Evolutionary conservation across 2,113 vertebrate species (phyloP).

Genomic region (Chroicocephalus ridibundus): DNA sequence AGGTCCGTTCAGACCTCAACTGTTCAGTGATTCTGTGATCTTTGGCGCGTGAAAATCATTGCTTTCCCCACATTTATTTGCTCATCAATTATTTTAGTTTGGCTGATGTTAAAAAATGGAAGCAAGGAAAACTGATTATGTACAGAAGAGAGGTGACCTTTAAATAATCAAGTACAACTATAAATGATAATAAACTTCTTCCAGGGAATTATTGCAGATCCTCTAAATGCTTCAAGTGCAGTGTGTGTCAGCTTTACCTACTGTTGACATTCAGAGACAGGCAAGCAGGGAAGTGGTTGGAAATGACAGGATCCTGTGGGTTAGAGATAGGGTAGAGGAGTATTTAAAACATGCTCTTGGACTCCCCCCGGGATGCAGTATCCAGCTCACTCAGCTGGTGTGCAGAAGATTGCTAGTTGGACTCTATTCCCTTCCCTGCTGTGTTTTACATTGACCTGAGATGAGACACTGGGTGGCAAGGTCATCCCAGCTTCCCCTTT

Average conservation of each 20-base stretch:
- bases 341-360: not conserved
- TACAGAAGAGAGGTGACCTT: not conserved
- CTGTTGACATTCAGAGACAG: not conserved
- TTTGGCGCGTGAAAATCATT: not conserved
- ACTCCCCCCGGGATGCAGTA: fast-evolving
- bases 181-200: not conserved
- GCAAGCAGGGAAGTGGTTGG: not conserved
- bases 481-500: not conserved
- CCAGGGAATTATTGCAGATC: not conserved
- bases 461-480: not conserved
- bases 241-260: not conserved
- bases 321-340: not conserved
- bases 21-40: not conserved
- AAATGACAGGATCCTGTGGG: not conserved
- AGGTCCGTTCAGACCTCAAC: not conserved
- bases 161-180: not conserved
- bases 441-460: not conserved
- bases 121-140: not conserved
- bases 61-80: not conserved
- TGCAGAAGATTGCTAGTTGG: not conserved
- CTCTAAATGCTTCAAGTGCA: not conserved
- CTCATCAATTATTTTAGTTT: not conserved
- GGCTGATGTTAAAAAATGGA: not conserved
- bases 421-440: not conserved
- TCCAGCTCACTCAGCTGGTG: not conserved